These are phyloP conservation scores for Penaeus vannamei DNA, from an alignment of 1,140 invertebrate genomes.

Conservation along the genomic window DNA sequence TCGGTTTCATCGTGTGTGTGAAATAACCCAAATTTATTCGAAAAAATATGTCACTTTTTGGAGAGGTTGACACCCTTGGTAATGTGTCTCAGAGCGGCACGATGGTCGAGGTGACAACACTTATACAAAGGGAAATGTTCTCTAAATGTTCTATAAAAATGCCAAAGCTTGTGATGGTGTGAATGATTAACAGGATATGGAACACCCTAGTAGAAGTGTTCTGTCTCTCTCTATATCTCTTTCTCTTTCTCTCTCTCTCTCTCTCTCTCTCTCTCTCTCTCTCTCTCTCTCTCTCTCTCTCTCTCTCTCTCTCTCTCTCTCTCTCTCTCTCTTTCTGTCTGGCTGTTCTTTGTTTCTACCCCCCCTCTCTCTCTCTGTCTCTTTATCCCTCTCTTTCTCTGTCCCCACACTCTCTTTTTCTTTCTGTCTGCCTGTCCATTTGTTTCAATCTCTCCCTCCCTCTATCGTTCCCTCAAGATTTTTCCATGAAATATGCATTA, in stretches of 20 bases:
- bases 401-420: background rate
- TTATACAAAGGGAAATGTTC: too few species aligned
- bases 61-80: too few species aligned
- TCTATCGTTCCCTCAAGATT: background rate
- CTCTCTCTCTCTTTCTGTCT: constrained; percentile 23
- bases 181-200: too few species aligned
- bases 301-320: constrained; percentile 36
- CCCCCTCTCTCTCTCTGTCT: background rate
- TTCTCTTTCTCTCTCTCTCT: background rate
- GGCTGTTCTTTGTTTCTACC: background rate
- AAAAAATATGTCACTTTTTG: too few species aligned
- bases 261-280: too few species aligned
- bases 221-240: background rate
- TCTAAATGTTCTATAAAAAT: too few species aligned
- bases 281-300: background rate
- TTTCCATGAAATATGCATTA: too few species aligned
- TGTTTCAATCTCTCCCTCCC: background rate
- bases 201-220: background rate
- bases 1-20: constrained; percentile 8
- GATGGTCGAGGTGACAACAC: too few species aligned
- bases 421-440: background rate
- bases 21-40: background rate
- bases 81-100: too few species aligned
- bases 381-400: background rate
- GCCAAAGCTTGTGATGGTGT: too few species aligned